Conservation (phyloP, 2,888 invertebrate species). For the Cheiracanthium punctorium region DNA sequence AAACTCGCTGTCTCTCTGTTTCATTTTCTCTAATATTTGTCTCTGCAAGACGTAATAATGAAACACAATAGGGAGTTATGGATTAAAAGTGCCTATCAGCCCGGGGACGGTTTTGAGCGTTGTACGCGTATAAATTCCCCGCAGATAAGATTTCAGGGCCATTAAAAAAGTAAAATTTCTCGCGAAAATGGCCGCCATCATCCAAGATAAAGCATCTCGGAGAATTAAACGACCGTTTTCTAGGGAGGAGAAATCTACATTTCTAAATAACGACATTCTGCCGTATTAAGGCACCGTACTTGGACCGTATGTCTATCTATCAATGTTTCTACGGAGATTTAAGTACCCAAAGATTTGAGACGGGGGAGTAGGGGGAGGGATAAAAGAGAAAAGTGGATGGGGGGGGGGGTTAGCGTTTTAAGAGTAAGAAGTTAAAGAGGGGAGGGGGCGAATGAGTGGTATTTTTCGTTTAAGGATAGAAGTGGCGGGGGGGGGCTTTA, state of each 20-base stretch:
- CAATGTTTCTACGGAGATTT: conserved; percentile 58
- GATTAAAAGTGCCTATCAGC: conserved; percentile 63
- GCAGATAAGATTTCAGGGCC: conserved; percentile 30
- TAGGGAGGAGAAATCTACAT: conserved; percentile 60
- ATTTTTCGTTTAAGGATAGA: conserved; percentile 39
- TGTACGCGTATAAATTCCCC: conserved; percentile 39
- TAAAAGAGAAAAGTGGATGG: not conserved
- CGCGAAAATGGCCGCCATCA: conserved; percentile 56
- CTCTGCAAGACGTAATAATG: conserved; percentile 47
- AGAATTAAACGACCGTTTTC: conserved; percentile 64
- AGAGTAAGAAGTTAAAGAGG: conserved; percentile 42
- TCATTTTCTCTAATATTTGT: conserved; percentile 54
- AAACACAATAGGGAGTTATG: conserved; percentile 56
- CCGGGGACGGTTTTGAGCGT: conserved; percentile 22
- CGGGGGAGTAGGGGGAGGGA: not conserved
- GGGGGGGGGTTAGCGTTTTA: conserved; percentile 29
- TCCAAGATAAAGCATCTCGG: conserved; percentile 52
- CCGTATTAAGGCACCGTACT: conserved; percentile 54
- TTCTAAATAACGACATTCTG: conserved; percentile 69
- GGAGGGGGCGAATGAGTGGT: conserved; percentile 54
- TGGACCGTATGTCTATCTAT: conserved; percentile 59
- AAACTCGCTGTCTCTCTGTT: conserved; percentile 16
- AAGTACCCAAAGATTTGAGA: conserved; percentile 58
- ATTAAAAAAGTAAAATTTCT: conserved; percentile 63
- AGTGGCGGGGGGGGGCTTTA: conserved; percentile 41